Conservation (phyloP, 2,888 invertebrate species). For the Busseola fusca region DNA sequence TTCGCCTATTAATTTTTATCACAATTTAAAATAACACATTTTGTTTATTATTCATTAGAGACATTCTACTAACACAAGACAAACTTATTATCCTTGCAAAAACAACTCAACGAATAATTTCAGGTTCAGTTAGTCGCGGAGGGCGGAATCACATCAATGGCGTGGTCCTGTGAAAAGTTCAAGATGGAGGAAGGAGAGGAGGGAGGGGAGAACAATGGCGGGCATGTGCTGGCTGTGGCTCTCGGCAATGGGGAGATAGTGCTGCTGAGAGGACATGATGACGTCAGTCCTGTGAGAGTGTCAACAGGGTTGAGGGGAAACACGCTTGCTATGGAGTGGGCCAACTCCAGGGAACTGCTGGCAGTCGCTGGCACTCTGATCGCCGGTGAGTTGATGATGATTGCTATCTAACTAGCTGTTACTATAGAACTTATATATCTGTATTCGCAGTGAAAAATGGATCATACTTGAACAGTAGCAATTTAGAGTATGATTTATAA, state of each 20-base stretch:
- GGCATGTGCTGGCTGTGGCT: constrained; percentile 95
- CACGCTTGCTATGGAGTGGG: constrained; percentile 98
- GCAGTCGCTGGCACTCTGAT: constrained; percentile 95
- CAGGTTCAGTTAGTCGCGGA: constrained; percentile 94
- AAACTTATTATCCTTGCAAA: background rate
- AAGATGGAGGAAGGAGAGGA: constrained; percentile 98
- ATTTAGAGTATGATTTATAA: background rate
- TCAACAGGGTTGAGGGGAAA: constrained; percentile 94
- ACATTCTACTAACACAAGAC: background rate
- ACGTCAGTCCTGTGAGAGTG: constrained; percentile 96
- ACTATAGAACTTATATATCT: background rate
- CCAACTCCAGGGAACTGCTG: constrained; percentile 96
- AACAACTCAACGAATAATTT: background rate
- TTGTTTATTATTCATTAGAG: background rate
- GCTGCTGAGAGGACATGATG: constrained; percentile 96
- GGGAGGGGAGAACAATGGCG: constrained; percentile 89
- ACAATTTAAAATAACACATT: background rate
- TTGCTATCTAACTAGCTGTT: background rate
- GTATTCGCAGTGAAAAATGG: background rate
- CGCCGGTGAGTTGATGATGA: constrained; percentile 72
- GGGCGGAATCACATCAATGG: constrained; percentile 96
- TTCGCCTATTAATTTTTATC: background rate
- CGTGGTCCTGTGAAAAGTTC: constrained; percentile 99
- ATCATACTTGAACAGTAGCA: background rate
- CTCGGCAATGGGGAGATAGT: constrained; percentile 96